A percentile compares a stretch with the other conserved stretches of the same genome.
phyloP scores from a whole-genome alignment of 1,140 invertebrate species.

The Pseudomyrmex concolor region DNA sequence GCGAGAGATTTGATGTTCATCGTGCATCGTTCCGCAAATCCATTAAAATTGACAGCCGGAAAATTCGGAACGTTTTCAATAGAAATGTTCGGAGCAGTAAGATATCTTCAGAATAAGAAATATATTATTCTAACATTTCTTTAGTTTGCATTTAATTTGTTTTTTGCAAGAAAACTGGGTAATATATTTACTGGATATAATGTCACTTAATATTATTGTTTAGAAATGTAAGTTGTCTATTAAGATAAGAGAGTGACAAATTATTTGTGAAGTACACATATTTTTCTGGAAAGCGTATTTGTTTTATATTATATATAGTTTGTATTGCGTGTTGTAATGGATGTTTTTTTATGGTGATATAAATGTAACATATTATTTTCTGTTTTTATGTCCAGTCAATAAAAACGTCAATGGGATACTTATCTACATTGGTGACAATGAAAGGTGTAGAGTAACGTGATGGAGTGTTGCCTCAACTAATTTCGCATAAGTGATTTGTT shows the following conservation, averaged over 20 bases:
- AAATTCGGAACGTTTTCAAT: slow-evolving; percentile 30
- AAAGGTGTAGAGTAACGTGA: not conserved
- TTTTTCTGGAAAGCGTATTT: not conserved
- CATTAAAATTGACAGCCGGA: slow-evolving; percentile 27
- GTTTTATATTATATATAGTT: too few species aligned
- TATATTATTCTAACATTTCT: too few species aligned
- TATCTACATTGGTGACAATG: slow-evolving; percentile 26
- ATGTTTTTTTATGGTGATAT: not conserved
- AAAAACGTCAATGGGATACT: slow-evolving; percentile 28
- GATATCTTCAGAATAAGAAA: too few species aligned
- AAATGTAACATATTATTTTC: not conserved
- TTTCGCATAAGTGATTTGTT: not conserved
- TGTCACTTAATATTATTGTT: too few species aligned
- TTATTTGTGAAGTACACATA: not conserved
- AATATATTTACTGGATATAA: too few species aligned
- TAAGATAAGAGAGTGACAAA: not conserved
- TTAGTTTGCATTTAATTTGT: too few species aligned
- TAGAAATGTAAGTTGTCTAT: slow-evolving; percentile 17
- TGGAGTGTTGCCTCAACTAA: not conserved
- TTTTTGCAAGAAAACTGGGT: too few species aligned
- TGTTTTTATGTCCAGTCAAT: not conserved
- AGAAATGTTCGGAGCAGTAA: slow-evolving; percentile 19
- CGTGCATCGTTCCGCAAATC: slow-evolving; percentile 9
- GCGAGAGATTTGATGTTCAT: slow-evolving; percentile 30
- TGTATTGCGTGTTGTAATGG: too few species aligned